Evolutionary conservation across 2,797 vertebrate species (phyloP), one percentile per base, ranked within the genome.

Genomic region (Chloroceryle inda): DNA sequence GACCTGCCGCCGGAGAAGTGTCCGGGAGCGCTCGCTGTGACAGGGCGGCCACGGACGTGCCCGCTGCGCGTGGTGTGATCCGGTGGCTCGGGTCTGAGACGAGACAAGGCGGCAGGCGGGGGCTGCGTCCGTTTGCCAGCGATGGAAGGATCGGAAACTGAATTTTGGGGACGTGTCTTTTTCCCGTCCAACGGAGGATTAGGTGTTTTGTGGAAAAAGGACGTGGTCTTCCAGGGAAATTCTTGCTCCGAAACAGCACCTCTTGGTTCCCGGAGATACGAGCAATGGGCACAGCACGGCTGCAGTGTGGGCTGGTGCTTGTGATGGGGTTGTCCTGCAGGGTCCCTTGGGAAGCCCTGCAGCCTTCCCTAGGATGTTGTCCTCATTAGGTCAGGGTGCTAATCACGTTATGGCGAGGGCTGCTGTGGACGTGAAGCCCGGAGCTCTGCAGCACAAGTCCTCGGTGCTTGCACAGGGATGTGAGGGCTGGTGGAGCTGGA

Each of bases 351-450:
- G 58, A 52, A 52, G 50, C 26, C 2, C 38, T 1, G 33, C n/a
- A 31, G 58, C 64, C 42, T 27, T 16, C 69, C 56, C 62, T 8
- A 88, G 33, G 22, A 1, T 4, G 9, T 6, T 37, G 13, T 5
- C 50, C 38, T 44, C 31, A 0, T 24, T 15, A 14, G 53, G 37
- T 10, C 7, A 2, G 84, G n/a, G 16, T 6, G 37, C 47, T 58
- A 2, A 42, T n/a, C 0, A 8, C 26, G 0, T 7, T 6, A 10
- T 18, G 6, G 27, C 4, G 17, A 27, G 33, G 8, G 55, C 53
- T 8, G 45, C 33, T 11, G 33, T 9, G 68, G 42, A 29, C 17
- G 50, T 3, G 37, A 50, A 29, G 37, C 2, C n/a, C 8, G 0
- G 35, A 44, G 68, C 68, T 27, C 11, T 4, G 29, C 52, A 18